These are phyloP conservation scores for Scalopus aquaticus DNA, from an alignment of 2,113 vertebrate species.

Conservation along the genomic window DNA sequence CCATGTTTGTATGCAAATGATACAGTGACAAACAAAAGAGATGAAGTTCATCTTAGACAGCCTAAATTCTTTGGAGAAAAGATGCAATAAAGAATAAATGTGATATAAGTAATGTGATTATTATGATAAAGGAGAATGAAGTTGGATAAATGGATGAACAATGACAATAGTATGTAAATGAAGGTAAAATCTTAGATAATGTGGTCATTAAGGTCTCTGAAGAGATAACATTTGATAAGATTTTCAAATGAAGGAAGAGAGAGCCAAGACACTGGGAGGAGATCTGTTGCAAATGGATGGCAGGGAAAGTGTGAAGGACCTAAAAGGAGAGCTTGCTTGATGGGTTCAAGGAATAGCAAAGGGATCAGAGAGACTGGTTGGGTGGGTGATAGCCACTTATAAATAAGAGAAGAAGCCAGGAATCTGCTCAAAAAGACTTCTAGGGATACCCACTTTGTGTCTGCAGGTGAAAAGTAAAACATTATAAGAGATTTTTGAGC, in stretches of 20 bases:
- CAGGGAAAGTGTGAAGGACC: not conserved
- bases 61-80: not conserved
- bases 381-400: not conserved
- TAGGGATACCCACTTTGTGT: not conserved
- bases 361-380: not conserved
- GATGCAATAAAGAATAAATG: not conserved
- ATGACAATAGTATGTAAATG: not conserved
- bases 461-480: not conserved
- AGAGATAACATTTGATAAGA: not conserved
- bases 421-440: not conserved
- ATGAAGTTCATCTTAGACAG: not conserved
- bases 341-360: not conserved
- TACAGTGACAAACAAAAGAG: not conserved
- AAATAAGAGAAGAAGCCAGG: not conserved
- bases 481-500: not conserved
- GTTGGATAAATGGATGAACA: not conserved
- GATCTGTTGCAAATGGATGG: not conserved
- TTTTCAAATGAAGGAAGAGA: not conserved
- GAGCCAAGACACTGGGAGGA: not conserved
- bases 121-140: not conserved
- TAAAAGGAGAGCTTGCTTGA: not conserved
- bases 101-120: not conserved
- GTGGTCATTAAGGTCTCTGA: not conserved
- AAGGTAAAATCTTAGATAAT: not conserved
- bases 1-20: not conserved